These are phyloP conservation scores for Trichonephila inaurata DNA, from an alignment of 1,140 invertebrate genomes.

Conservation along the genomic window DNA sequence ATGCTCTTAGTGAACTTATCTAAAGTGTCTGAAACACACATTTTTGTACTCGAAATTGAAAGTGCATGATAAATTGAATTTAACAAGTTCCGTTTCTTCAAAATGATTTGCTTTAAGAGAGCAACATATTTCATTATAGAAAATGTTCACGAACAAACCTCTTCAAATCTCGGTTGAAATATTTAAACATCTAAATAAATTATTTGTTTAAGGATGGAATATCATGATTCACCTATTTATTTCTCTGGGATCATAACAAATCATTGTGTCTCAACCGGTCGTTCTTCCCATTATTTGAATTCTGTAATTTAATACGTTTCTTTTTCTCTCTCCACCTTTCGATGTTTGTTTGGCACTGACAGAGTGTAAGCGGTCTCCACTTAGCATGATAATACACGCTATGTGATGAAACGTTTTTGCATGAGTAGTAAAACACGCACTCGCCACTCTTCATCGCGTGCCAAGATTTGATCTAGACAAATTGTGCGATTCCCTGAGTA, in stretches of 20 bases:
- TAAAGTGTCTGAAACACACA: neutral
- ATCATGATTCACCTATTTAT: neutral
- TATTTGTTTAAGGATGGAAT: neutral
- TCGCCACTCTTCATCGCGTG: slow-evolving; percentile 58
- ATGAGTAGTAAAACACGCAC: slow-evolving; percentile 51
- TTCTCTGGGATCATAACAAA: neutral
- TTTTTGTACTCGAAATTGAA: no score
- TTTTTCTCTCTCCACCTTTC: neutral
- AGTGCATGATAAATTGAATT: neutral
- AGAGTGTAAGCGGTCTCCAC: slow-evolving; percentile 1
- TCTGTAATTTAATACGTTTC: neutral
- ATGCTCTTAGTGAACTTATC: neutral
- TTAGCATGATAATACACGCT: slow-evolving; percentile 9
- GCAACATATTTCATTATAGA: neutral
- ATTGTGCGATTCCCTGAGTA: slow-evolving; percentile 35
- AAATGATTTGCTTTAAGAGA: neutral
- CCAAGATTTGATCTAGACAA: slow-evolving; percentile 57
- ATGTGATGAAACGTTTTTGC: slow-evolving; percentile 59
- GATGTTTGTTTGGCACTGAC: slow-evolving; percentile 13
- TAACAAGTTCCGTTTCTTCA: neutral
- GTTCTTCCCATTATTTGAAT: neutral
- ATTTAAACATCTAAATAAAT: slow-evolving; percentile 17
- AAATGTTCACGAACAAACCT: neutral
- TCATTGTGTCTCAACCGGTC: neutral
- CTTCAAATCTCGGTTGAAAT: neutral